Evolutionary conservation across 1,140 invertebrate species (phyloP).

Genomic region (Callitettix versicolor): DNA sequence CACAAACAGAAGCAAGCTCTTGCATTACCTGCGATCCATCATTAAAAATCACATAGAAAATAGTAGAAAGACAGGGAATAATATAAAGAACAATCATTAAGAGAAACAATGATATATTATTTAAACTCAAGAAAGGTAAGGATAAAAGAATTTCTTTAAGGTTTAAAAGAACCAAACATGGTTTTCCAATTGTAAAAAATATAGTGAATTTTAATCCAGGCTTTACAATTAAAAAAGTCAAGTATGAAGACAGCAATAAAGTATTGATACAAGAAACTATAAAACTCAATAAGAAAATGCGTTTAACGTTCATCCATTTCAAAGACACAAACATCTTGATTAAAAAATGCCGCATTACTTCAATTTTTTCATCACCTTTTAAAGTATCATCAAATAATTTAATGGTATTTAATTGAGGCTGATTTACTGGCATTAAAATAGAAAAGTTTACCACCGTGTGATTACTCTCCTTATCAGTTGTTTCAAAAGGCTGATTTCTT

Average conservation of each 20-base stretch:
- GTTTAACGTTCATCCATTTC: neutral
- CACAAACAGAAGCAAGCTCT: neutral
- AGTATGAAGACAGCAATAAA: neutral
- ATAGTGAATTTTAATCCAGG: too few relatives aligned
- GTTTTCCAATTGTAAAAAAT: too few relatives aligned
- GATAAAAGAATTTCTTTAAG: too few relatives aligned
- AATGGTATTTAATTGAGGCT: neutral
- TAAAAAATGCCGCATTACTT: neutral
- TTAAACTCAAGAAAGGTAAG: too few relatives aligned
- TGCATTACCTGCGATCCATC: too few relatives aligned
- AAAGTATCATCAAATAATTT: neutral
- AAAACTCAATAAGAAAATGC: conserved; percentile 2
- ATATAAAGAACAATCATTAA: too few relatives aligned
- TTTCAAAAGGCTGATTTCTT: too few relatives aligned
- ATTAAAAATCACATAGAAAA: too few relatives aligned
- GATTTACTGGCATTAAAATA: neutral
- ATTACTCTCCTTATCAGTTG: neutral
- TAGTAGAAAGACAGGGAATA: too few relatives aligned
- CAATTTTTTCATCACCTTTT: neutral
- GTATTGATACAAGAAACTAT: neutral
- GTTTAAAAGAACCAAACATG: too few relatives aligned
- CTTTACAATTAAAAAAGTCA: too few relatives aligned
- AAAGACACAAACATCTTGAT: neutral
- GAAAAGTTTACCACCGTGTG: neutral
- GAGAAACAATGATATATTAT: too few relatives aligned